Evolutionary conservation across 2,888 invertebrate species (phyloP).

Genomic region (Proisotoma minuta): DNA sequence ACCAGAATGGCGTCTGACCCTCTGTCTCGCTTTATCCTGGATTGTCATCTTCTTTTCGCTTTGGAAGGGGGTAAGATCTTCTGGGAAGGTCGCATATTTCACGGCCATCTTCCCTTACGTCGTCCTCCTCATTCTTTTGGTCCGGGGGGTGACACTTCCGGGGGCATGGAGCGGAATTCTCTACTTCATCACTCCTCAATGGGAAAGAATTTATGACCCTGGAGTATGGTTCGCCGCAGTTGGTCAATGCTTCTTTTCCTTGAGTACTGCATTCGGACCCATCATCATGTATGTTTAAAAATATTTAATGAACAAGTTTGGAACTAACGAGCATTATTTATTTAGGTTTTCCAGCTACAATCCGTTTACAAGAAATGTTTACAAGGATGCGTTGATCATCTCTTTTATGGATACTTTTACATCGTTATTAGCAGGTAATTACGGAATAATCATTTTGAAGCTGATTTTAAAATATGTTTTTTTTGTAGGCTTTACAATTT

Average conservation of each 20-base stretch:
- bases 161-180: slow-evolving; percentile 70
- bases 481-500: slow-evolving; percentile 57
- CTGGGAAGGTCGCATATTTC: slow-evolving; percentile 81
- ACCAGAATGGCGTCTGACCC: slow-evolving; percentile 35
- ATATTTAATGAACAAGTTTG: not conserved
- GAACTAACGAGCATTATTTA: too few species aligned
- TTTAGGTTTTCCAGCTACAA: too few species aligned
- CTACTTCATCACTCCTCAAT: slow-evolving; percentile 75
- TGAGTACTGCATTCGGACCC: slow-evolving; percentile 62
- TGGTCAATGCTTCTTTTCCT: slow-evolving; percentile 72
- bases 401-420: slow-evolving; percentile 77
- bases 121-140: slow-evolving; percentile 68
- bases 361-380: slow-evolving; percentile 63
- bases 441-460: slow-evolving; percentile 56
- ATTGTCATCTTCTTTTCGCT: slow-evolving; percentile 90
- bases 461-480: not conserved
- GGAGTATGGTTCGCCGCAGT: slow-evolving; percentile 63
- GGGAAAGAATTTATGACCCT: slow-evolving; percentile 66
- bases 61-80: slow-evolving; percentile 94
- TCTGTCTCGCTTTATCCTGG: slow-evolving; percentile 84
- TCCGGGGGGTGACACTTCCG: slow-evolving; percentile 57
- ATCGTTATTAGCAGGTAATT: slow-evolving; percentile 73
- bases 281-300: slow-evolving; percentile 68
- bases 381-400: slow-evolving; percentile 73
- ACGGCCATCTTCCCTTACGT: slow-evolving; percentile 80